These are phyloP conservation scores for Raja brachyura DNA, from an alignment of 2,113 vertebrate species.

Conservation along the genomic window DNA sequence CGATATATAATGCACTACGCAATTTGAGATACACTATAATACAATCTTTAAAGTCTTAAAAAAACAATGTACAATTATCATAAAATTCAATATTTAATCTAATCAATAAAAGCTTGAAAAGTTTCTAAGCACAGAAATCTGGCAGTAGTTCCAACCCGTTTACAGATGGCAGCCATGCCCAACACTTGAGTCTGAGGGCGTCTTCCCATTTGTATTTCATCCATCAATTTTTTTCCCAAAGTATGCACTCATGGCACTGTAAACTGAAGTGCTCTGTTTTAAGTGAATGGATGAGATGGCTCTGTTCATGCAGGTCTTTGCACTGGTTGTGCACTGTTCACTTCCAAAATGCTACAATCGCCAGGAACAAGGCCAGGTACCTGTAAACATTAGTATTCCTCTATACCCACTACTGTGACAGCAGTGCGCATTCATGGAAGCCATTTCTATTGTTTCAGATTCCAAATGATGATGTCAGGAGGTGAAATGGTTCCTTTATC, in stretches of 20 bases:
- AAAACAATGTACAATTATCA: slow-evolving; percentile 39
- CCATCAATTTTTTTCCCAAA: slow-evolving; percentile 58
- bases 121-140: slow-evolving; percentile 50
- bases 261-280: slow-evolving; percentile 73
- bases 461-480: slow-evolving; percentile 65
- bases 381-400: slow-evolving; percentile 79
- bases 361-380: slow-evolving; percentile 68
- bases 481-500: slow-evolving; percentile 57
- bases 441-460: slow-evolving; percentile 64
- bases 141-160: slow-evolving; percentile 49
- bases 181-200: slow-evolving; percentile 51
- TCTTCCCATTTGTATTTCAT: slow-evolving; percentile 47
- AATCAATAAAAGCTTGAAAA: slow-evolving; percentile 41
- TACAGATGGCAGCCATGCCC: slow-evolving; percentile 55
- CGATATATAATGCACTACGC: slow-evolving; percentile 44
- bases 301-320: slow-evolving; percentile 56
- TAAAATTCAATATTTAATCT: slow-evolving; percentile 45
- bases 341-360: slow-evolving; percentile 68
- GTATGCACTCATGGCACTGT: slow-evolving; percentile 55
- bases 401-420: slow-evolving; percentile 58
- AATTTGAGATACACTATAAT: slow-evolving; percentile 43
- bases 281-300: slow-evolving; percentile 57
- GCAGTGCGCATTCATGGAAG: slow-evolving; percentile 63
- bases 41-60: slow-evolving; percentile 49
- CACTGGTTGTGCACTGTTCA: slow-evolving; percentile 64